Conservation (phyloP, 2,113 vertebrate species). For the Mesoclemmys tuberculata region DNA sequence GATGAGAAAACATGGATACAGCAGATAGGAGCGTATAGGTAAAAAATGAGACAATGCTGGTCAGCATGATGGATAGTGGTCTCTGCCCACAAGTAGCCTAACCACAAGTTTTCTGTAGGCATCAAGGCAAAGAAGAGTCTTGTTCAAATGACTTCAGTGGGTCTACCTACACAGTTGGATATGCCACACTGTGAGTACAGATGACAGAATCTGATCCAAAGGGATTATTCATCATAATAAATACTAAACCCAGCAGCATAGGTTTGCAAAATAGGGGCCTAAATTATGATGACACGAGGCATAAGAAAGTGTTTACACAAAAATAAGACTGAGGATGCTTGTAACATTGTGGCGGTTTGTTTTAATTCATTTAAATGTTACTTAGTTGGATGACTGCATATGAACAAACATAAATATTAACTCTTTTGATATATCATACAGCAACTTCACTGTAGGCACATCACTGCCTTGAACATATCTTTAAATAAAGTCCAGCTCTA, state of each 20-base stretch:
- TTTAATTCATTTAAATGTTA: neutral
- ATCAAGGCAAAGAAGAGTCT: neutral
- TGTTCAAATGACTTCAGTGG: conserved; percentile 63
- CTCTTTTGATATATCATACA: neutral
- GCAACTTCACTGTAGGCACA: neutral
- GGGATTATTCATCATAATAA: neutral
- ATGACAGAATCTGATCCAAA: conserved; percentile 57
- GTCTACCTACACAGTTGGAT: conserved; percentile 58
- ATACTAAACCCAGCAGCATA: conserved; percentile 4
- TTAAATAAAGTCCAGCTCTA: neutral
- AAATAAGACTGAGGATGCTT: neutral
- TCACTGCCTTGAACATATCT: neutral
- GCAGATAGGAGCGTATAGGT: neutral
- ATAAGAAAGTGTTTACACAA: conserved; percentile 38
- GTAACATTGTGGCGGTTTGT: neutral
- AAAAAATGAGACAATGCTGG: neutral
- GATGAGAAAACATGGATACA: neutral
- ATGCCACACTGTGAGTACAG: conserved; percentile 53
- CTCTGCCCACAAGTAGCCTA: neutral
- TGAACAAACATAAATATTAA: neutral
- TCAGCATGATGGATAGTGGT: neutral
- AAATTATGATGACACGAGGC: neutral
- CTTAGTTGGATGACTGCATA: neutral
- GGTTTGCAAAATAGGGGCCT: conserved; percentile 30
- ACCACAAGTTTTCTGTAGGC: neutral